Evolutionary conservation across 2,113 vertebrate genomes (phyloP).

Genomic region (Alexandromys fortis): DNA sequence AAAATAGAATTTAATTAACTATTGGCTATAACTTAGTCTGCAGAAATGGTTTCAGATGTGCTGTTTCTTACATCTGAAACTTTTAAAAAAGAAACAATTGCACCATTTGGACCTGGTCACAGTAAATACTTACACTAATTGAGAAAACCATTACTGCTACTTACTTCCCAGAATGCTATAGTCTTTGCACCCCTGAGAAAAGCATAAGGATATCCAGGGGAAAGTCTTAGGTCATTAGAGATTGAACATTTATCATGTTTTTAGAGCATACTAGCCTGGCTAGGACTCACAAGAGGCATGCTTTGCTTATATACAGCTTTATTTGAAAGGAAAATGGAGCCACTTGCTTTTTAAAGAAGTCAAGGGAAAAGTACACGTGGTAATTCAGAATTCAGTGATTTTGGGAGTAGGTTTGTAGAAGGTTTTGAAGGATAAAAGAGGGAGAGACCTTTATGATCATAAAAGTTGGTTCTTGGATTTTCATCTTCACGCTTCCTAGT

Average conservation of each 20-base stretch:
- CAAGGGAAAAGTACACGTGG: conserved; percentile 3
- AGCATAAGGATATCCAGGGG: conserved; percentile 31
- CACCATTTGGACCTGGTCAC: conserved; percentile 36
- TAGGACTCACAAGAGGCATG: background rate
- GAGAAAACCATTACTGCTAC: conserved; percentile 48
- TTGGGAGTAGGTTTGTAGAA: background rate
- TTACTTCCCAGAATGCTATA: conserved; percentile 48
- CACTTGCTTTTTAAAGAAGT: background rate
- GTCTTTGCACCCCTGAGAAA: conserved; percentile 24
- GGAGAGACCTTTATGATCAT: background rate
- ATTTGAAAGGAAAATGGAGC: conserved; percentile 44
- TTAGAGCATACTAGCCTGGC: background rate
- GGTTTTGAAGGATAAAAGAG: background rate
- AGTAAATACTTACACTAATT: conserved; percentile 70
- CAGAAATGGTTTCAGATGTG: conserved; percentile 52
- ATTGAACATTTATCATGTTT: conserved; percentile 49
- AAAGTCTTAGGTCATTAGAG: conserved; percentile 48
- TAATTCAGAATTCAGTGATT: conserved; percentile 8
- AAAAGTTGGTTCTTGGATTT: background rate
- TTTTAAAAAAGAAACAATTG: conserved; percentile 45
- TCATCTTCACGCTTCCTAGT: background rate
- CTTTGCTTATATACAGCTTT: background rate
- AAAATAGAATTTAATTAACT: conserved; percentile 61
- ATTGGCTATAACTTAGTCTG: conserved; percentile 52
- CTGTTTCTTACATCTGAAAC: conserved; percentile 41